These are phyloP conservation scores for Pitta sordida DNA, from an alignment of 2,113 vertebrate species.

Conservation along the genomic window DNA sequence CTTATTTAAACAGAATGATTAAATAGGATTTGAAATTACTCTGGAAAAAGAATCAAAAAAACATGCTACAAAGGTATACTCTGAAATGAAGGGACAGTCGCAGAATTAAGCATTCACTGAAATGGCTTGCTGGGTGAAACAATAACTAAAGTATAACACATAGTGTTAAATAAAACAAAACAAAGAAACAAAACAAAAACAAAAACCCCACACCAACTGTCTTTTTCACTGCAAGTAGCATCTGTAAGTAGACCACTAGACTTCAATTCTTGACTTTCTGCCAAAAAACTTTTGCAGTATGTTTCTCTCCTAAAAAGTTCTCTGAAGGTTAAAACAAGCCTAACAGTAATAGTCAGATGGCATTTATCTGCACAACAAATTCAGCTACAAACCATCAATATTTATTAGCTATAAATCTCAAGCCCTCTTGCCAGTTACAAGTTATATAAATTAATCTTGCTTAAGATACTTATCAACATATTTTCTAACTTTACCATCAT, in stretches of 20 bases:
- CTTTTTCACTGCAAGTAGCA: background rate
- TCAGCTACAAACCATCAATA: constrained; percentile 27
- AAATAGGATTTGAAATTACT: background rate
- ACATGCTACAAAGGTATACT: background rate
- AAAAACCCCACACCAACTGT: background rate
- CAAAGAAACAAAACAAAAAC: background rate
- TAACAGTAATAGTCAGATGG: constrained; percentile 3
- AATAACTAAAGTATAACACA: background rate
- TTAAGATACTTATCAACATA: background rate
- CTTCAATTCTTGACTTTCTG: background rate
- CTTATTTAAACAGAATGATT: background rate
- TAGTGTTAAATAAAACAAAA: background rate
- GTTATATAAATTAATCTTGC: constrained; percentile 28
- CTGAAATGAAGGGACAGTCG: background rate
- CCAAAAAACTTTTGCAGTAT: background rate
- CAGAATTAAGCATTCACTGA: background rate
- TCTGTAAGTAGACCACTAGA: background rate
- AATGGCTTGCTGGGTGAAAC: background rate
- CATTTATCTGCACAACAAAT: constrained; percentile 31
- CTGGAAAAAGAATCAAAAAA: background rate
- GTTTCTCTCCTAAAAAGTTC: background rate
- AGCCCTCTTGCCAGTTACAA: constrained; percentile 1
- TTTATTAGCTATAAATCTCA: constrained; percentile 43
- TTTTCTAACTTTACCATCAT: constrained; percentile 8
- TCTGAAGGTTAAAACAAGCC: constrained; percentile 19